phyloP scores from a whole-genome alignment of 1,140 invertebrate species.

The Hylyphantes graminicola region DNA sequence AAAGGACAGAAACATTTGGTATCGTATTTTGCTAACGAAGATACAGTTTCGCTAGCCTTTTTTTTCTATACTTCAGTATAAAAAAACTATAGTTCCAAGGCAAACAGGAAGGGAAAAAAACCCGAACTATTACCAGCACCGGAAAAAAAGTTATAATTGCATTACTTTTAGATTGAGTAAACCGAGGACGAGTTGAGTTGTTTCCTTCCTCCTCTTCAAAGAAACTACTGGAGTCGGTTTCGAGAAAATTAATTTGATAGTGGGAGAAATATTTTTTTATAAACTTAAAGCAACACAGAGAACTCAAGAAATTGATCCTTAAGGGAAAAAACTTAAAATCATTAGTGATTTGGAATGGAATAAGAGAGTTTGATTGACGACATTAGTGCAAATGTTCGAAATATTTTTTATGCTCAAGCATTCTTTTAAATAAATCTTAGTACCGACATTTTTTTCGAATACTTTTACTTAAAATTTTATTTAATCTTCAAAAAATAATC shows the following conservation, averaged over 20 bases:
- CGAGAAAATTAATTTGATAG: constrained; percentile 15
- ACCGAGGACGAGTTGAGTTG: constrained; percentile 10
- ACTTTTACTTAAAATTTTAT: constrained; percentile 15
- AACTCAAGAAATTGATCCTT: too few relatives aligned
- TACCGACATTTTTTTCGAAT: constrained; percentile 1
- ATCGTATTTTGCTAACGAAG: constrained; percentile 32
- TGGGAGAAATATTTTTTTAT: constrained; percentile 8
- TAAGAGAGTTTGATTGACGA: constrained; percentile 10
- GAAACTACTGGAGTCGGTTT: constrained; percentile 5
- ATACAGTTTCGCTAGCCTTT: neutral
- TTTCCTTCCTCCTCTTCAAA: neutral
- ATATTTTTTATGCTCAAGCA: neutral
- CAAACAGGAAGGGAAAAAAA: constrained; percentile 14
- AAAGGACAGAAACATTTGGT: constrained; percentile 7
- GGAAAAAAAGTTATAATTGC: constrained; percentile 36
- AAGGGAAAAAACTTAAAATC: too few relatives aligned
- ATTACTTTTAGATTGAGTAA: constrained; percentile 39
- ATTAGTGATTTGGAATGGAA: too few relatives aligned
- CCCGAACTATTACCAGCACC: constrained; percentile 18
- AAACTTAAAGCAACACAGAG: neutral
- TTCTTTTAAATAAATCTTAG: neutral
- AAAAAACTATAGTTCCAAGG: constrained; percentile 9
- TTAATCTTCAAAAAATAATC: neutral
- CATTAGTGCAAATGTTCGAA: neutral
- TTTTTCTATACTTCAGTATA: neutral